These are phyloP conservation scores for Neoitamus cyanurus DNA, from an alignment of 2,888 invertebrate genomes.

Conservation along the genomic window DNA sequence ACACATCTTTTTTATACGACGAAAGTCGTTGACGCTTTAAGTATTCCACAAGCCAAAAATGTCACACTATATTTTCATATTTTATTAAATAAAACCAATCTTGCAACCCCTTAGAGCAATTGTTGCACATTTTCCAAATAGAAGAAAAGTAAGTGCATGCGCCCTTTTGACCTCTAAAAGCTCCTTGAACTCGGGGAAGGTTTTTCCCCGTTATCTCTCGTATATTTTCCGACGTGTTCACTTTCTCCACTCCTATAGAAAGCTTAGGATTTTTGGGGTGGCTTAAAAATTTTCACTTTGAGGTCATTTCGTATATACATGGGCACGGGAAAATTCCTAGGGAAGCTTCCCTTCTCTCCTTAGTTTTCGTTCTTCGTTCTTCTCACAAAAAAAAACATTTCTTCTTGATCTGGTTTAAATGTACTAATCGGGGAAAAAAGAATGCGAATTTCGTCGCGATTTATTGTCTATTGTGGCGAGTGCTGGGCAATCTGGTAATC, in stretches of 20 bases:
- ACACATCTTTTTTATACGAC: too few species aligned
- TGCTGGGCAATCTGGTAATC: background rate
- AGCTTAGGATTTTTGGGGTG: conserved; percentile 41
- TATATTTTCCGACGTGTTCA: conserved; percentile 7
- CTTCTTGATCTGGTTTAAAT: background rate
- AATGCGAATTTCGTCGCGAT: background rate
- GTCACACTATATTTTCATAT: background rate
- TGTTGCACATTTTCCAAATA: conserved; percentile 7
- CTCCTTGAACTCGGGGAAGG: background rate
- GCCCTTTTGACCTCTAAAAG: conserved; percentile 41
- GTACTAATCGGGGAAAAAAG: background rate
- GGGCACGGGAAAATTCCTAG: conserved; percentile 31
- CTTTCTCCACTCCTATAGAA: conserved; percentile 26
- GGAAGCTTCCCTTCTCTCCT: conserved; percentile 1
- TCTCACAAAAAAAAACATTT: background rate
- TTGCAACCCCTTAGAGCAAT: background rate
- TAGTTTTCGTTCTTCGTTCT: conserved; percentile 2
- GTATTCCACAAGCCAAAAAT: too few species aligned
- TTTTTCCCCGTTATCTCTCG: background rate
- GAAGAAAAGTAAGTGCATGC: conserved; percentile 7
- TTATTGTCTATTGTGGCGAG: background rate
- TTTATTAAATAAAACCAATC: background rate
- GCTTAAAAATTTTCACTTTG: conserved; percentile 50
- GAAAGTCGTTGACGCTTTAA: too few species aligned
- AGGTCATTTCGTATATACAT: conserved; percentile 48